These are phyloP conservation scores for Eilema sororculum DNA, from an alignment of 2,888 invertebrate genomes.

Conservation along the genomic window DNA sequence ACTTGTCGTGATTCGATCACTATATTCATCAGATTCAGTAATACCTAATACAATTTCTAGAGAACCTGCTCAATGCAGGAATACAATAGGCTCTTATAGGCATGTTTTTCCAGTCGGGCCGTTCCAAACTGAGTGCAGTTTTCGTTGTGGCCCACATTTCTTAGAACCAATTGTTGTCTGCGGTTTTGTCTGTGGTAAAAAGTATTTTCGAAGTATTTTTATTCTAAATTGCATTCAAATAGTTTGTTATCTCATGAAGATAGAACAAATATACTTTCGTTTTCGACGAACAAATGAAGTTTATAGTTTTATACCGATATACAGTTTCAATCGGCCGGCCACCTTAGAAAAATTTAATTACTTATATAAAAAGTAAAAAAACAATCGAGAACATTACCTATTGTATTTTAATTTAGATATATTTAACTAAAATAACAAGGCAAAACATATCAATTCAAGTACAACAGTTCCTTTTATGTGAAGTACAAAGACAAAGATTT, in stretches of 20 bases:
- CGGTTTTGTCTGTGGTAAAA: not conserved
- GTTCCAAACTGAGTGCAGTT: not conserved
- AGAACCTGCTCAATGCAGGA: not conserved
- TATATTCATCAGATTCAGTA: too few species aligned
- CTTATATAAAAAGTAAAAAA: not conserved
- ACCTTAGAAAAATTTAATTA: not conserved
- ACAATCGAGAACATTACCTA: constrained; percentile 4
- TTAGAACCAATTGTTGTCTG: constrained; percentile 3
- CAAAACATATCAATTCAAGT: constrained; percentile 34
- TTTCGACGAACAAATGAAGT: not conserved
- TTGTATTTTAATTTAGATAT: constrained; percentile 7
- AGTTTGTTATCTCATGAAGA: not conserved
- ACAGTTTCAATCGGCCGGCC: not conserved
- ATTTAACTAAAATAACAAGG: constrained; percentile 29
- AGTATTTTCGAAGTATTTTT: not conserved
- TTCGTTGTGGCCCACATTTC: not conserved
- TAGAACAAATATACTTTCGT: not conserved
- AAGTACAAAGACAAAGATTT: constrained; percentile 73
- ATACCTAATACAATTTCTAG: not conserved
- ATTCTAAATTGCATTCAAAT: not conserved
- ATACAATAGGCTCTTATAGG: not conserved
- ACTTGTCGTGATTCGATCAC: too few species aligned
- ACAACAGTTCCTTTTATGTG: constrained; percentile 51
- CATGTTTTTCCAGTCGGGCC: not conserved
- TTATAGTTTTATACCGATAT: not conserved